Base-by-base conservation (phyloP, 2,113 vertebrate genomes). In the Myotis brandtii region DNA sequence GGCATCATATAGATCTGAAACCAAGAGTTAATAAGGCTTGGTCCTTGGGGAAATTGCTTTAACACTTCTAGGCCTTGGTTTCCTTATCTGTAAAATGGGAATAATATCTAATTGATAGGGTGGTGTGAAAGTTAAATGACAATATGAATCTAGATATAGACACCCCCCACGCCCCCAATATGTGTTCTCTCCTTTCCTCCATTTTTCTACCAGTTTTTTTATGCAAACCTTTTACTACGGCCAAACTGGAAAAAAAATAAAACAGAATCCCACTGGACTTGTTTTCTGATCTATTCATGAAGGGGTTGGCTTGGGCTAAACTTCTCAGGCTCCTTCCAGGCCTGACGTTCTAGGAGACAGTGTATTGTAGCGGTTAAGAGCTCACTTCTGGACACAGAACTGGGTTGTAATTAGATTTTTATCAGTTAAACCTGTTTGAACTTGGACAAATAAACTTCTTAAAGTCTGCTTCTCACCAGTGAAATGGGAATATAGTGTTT, bases 151-250 rank as follows among this genome's bases (percentile, higher is more conserved):
- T 88, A 76, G 27, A 34, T 17, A 80, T 34, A 52, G 32, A 59
- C 5, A 4, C 5, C 62, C 27, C 46, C 46, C 43, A 17, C 2
- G n/a, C 11, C 43, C 9, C n/a, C 5, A 21, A 6, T 37, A 17
- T 32, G 21, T 69, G 10, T 66, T 89, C 18, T 40, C 48, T 64
- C 21, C 30, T 95, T 67, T 67, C 40, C 23, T 77, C 30, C 32
- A 59, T 95, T 52, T 52, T 88, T 80, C 82, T 91, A 25, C 10
- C 7, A n/a, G 7, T 93, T 87, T 80, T 93, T 93, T 59, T 34
- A 25, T 1, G 69, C n/a, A 94, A 77, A 62, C 37, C 14, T 17
- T 81, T 95, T 64, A 50, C 6, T 50, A 10, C 62, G 73, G 37
- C 50, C 85, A 93, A 81, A 72, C 9, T 75, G 69, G 69, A 50